Evolutionary conservation across 2,888 invertebrate species (phyloP), one percentile per base, ranked within the genome.

Genomic region (Sinopyrophorus schimmeli): DNA sequence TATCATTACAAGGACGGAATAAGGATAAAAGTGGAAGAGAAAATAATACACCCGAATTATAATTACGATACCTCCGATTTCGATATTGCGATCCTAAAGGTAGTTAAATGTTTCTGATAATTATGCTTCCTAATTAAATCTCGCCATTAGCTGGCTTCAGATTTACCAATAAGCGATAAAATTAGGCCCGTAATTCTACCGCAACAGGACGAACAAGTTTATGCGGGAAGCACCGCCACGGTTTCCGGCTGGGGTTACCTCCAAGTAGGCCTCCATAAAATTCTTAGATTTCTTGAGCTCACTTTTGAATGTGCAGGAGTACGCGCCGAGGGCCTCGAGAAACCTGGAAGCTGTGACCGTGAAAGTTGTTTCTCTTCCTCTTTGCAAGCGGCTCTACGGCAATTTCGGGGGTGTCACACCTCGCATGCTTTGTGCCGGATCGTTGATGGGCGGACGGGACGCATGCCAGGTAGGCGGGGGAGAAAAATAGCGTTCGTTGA

Each of bases 1-100:
- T 75, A 74, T 71, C 74, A 75, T 62, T 74, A 76, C 0, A 70
- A 73, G 47, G 79, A 78, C 0, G 80, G 80, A 0, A 74, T 77
- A 56, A 75, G 77, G 69, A 76, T 76, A 16, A 72, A 73, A 53
- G 77, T 79, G 0, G 71, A 68, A 41, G 70, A 71, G 34, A 67
- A 73, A 53, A 71, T 67, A 55, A 73, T 75, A 1, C 78, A 80
- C 55, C 75, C 76, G 0, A 66, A 70, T 1, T 80, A 77, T 66
- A 64, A 73, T 54, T 70, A 71, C 60, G 73, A 74, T 54, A 72
- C 73, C 1, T 77, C 76, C 63, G 73, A 76, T 51, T 74, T 77
- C 49, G 80, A 80, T 58, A 76, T 78, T 2, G 77, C 75, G 0
- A 65, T 80, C 17, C 66, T 80, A 7, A 64, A 66, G 14, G 68